Conservation (phyloP, 2,113 vertebrate species). For the Aegithalos caudatus region DNA sequence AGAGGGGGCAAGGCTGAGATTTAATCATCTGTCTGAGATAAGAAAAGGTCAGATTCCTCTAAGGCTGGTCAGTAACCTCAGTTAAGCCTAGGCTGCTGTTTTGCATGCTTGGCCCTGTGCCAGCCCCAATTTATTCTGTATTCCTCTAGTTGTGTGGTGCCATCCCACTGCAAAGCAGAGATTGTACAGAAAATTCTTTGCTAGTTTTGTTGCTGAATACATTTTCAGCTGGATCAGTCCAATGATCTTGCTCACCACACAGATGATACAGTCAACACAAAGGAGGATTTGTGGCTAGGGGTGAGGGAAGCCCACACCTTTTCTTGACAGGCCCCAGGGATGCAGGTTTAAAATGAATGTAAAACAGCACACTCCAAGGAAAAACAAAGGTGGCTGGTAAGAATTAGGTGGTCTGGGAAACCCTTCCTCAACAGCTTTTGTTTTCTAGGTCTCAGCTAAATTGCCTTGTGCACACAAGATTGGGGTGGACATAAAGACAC, state of each 20-base stretch:
- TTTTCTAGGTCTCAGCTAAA: neutral
- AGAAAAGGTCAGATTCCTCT: neutral
- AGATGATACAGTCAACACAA: neutral
- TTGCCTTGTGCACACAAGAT: neutral
- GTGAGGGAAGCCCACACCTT: neutral
- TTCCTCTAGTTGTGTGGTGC: neutral
- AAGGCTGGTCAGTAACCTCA: neutral
- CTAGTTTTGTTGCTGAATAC: neutral
- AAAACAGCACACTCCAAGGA: neutral
- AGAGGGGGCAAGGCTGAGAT: neutral
- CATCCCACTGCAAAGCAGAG: neutral
- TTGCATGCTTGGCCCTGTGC: neutral
- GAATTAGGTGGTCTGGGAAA: neutral
- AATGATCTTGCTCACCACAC: neutral
- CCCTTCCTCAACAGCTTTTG: neutral
- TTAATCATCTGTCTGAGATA: neutral
- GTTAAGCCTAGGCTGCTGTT: neutral
- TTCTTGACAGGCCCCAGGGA: neutral
- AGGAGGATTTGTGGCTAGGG: neutral
- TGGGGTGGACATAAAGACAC: neutral
- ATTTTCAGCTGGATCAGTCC: neutral
- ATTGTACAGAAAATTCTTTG: neutral
- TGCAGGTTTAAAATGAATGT: neutral
- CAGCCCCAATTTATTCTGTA: neutral
- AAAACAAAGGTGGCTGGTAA: neutral